Evolutionary conservation across 2,888 invertebrate genomes (phyloP), one percentile per base, ranked within the genome.

Genomic region (Augochlorella aurata): DNA sequence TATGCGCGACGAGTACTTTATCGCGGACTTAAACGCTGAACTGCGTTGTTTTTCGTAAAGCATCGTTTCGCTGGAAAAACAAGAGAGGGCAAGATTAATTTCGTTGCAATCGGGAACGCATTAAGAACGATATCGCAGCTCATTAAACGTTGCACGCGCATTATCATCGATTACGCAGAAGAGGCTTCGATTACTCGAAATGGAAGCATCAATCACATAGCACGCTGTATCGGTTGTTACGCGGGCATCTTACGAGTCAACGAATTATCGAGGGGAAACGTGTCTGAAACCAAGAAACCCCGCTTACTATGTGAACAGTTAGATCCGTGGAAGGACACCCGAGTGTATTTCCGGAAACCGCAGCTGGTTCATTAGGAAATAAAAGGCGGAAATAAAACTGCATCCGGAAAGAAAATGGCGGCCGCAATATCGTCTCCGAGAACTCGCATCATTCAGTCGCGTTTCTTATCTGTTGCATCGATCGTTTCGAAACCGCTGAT

Each of bases 161-260:
- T 78, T 83, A 83, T 83, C 82, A 54, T 47, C 50, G 71, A 78
- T 83, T 83, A 83, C 71, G 78, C 71, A 82, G 83, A 83, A 83
- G 74, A 54, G 67, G 24, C 65, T 29, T 63, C 65, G 83, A 83
- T 83, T 83, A 83, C 74, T 83, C 77, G 82, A 82, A 83, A 83
- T 83, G 71, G 54, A 78, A 50, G 72, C 83, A 83, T 83, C 65
- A 83, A 83, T 83, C 83, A 83, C 38, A 5, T 71, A 24, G 82
- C 29, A 9, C 47, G 29, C 47, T 38, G 47, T 82, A 82, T 82
- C 82, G 76, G 50, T 16, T 49, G 70, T 79, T 82, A 75, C 82
- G 69, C 45, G 18, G n/a, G n/a, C 50, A 18, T 66, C 47, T 70
- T 74, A 70, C 71, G 68, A 63, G 70, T 54, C 76, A 24, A 63